Conservation (phyloP, 2,797 vertebrate species). For the Urophycis tenuis region DNA sequence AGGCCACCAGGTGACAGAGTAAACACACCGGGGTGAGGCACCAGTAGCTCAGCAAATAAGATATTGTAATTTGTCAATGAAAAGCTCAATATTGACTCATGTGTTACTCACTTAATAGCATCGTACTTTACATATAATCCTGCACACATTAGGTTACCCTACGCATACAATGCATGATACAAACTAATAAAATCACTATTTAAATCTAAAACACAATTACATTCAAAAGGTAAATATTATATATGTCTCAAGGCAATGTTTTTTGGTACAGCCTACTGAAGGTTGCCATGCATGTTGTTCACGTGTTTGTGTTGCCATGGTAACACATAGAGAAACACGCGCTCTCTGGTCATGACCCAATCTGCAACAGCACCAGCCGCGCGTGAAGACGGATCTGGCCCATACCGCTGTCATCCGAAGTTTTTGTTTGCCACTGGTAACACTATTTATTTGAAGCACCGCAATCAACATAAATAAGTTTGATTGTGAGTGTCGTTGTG, state of each 20-base stretch:
- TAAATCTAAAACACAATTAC: background rate
- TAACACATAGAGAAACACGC: background rate
- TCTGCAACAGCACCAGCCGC: background rate
- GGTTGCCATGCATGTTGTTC: background rate
- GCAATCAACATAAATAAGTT: background rate
- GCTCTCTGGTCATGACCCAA: background rate
- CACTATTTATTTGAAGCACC: background rate
- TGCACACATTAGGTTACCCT: background rate
- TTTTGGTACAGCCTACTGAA: background rate
- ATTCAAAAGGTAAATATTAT: background rate
- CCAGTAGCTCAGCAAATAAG: background rate
- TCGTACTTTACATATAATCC: background rate
- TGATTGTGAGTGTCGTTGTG: background rate
- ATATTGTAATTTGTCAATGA: background rate
- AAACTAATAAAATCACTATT: background rate
- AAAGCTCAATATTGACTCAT: background rate
- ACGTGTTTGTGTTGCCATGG: background rate
- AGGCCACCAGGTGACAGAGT: conserved; percentile 2
- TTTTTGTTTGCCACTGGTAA: background rate
- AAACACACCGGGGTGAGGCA: background rate
- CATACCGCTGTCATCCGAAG: background rate
- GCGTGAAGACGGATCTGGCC: background rate
- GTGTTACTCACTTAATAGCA: background rate
- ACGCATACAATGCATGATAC: background rate
- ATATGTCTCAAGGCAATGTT: background rate